Conservation (phyloP, 2,888 invertebrate species). For the Agrochola macilenta region DNA sequence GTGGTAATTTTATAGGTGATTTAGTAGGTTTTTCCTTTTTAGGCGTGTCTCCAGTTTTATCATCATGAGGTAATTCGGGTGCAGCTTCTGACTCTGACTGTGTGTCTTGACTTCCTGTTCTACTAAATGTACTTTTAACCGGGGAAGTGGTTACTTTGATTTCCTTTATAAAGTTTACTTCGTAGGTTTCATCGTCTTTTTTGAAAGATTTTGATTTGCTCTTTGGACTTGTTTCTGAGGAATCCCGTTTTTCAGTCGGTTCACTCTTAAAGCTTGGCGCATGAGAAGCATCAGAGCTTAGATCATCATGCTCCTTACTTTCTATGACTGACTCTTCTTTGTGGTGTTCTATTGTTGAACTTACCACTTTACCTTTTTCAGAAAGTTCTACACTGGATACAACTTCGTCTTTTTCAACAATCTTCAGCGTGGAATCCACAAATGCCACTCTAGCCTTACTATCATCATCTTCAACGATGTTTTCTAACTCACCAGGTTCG, state of each 20-base stretch:
- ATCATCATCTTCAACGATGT: slow-evolving; percentile 86
- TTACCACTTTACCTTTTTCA: slow-evolving; percentile 87
- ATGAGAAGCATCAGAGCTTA: slow-evolving; percentile 88
- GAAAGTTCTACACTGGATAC: slow-evolving; percentile 85
- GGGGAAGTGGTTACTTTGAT: slow-evolving; percentile 89
- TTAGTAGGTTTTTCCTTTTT: slow-evolving; percentile 81
- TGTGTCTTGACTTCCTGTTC: slow-evolving; percentile 90
- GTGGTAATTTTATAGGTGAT: slow-evolving; percentile 86
- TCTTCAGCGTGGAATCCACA: slow-evolving; percentile 85
- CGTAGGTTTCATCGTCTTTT: slow-evolving; percentile 87
- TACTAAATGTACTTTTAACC: slow-evolving; percentile 87
- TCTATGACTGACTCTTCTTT: slow-evolving; percentile 88
- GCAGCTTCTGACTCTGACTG: slow-evolving; percentile 90
- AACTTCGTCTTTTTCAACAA: slow-evolving; percentile 87
- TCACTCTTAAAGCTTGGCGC: slow-evolving; percentile 87
- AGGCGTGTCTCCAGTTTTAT: slow-evolving; percentile 82
- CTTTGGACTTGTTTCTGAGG: slow-evolving; percentile 85
- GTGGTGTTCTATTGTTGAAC: slow-evolving; percentile 86
- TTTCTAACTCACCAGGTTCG: slow-evolving; percentile 86
- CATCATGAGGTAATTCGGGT: slow-evolving; percentile 88
- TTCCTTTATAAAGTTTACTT: slow-evolving; percentile 89
- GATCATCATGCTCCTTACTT: slow-evolving; percentile 88
- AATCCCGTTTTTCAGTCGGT: slow-evolving; percentile 82
- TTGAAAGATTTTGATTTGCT: slow-evolving; percentile 88
- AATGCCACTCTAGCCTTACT: slow-evolving; percentile 83